Evolutionary conservation across 2,888 invertebrate species (phyloP).

Genomic region (Ectemnius cavifrons): DNA sequence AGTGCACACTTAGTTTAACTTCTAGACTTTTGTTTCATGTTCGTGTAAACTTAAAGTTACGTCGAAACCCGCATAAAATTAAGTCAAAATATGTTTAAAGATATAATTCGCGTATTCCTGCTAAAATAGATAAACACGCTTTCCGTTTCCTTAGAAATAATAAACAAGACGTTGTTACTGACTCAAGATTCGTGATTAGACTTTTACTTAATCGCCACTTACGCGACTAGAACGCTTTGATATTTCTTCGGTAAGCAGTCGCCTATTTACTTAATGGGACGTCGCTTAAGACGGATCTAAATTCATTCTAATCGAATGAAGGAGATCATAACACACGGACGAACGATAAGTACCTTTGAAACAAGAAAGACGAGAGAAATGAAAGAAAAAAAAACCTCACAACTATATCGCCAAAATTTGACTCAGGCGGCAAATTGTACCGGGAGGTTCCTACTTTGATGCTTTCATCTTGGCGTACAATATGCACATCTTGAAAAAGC

Average conservation of each 20-base stretch:
- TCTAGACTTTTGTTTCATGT: not conserved
- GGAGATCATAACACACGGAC: constrained; percentile 32
- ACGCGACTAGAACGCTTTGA: constrained; percentile 9
- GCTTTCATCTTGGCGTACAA: constrained; percentile 29
- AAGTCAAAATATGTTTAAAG: constrained; percentile 1
- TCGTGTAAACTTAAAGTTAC: not conserved
- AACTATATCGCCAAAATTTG: constrained; percentile 27
- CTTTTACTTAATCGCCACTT: constrained; percentile 3
- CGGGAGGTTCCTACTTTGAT: constrained; percentile 26
- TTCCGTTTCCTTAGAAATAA: not conserved
- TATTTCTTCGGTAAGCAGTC: constrained; percentile 1
- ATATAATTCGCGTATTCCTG: not conserved
- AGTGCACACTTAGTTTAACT: constrained; percentile 1
- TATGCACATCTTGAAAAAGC: constrained; percentile 45
- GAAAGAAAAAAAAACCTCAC: constrained; percentile 37
- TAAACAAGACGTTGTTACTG: constrained; percentile 21
- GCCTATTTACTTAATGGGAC: constrained; percentile 9
- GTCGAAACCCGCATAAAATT: not conserved
- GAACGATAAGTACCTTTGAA: constrained; percentile 19
- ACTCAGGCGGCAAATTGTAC: constrained; percentile 18
- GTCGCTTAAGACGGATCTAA: constrained; percentile 9
- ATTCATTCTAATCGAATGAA: constrained; percentile 15
- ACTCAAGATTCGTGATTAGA: constrained; percentile 29
- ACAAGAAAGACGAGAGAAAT: constrained; percentile 21
- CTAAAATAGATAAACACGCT: not conserved